Conservation (phyloP, 2,888 invertebrate species). For the Spisula solida region DNA sequence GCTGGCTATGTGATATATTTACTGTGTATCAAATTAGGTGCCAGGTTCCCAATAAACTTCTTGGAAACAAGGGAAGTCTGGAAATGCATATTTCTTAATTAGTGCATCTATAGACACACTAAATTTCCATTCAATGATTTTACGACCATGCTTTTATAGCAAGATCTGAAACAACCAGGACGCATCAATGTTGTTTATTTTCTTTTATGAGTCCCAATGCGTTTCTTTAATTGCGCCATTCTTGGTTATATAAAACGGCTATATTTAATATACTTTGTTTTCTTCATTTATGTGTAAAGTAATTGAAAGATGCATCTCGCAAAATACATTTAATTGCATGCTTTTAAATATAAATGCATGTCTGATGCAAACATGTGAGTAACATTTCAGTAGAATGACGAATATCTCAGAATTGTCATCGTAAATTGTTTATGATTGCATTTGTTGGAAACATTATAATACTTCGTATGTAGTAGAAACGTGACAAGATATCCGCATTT, state of each 20-base stretch:
- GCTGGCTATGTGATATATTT: too few relatives aligned
- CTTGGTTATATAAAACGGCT: background rate
- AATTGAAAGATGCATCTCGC: background rate
- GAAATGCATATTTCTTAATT: background rate
- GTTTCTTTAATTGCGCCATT: background rate
- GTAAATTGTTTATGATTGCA: background rate
- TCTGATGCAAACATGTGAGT: background rate
- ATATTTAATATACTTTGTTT: background rate
- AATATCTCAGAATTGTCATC: background rate
- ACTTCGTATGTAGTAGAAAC: too few relatives aligned
- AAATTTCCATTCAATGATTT: background rate
- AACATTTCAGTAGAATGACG: background rate
- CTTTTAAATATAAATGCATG: background rate
- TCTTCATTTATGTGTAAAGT: background rate
- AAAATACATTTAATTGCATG: background rate
- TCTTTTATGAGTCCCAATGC: background rate
- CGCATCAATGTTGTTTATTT: background rate
- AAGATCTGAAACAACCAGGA: background rate
- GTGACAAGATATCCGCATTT: too few relatives aligned
- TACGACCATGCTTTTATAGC: background rate
- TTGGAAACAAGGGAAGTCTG: background rate
- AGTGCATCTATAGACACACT: background rate
- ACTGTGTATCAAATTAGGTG: background rate
- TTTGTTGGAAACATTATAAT: background rate
- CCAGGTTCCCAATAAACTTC: background rate